These are phyloP conservation scores for Charaxes varanes DNA, from an alignment of 1,140 invertebrate genomes.

Conservation along the genomic window DNA sequence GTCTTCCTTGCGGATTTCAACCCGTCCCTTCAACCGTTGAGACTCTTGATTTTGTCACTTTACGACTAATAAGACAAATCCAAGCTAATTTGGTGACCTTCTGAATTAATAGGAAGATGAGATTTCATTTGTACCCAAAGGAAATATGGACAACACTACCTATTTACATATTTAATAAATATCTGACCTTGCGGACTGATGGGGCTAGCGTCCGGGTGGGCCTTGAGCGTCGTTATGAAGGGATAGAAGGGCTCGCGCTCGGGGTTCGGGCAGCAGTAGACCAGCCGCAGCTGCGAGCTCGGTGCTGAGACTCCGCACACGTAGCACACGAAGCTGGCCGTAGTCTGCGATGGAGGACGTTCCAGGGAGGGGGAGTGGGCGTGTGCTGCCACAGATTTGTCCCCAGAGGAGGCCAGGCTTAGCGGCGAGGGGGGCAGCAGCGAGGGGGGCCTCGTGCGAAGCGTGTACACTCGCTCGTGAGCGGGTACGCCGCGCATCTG, in stretches of 20 bases:
- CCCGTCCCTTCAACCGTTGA: too few species aligned
- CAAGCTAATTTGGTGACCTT: too few species aligned
- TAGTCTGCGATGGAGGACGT: constrained; percentile 64
- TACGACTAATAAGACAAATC: too few species aligned
- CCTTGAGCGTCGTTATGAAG: constrained; percentile 85
- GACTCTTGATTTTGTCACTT: too few species aligned
- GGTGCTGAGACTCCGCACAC: constrained; percentile 88
- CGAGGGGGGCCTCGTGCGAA: constrained; percentile 83
- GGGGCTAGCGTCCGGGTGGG: constrained; percentile 87
- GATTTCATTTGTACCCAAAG: too few species aligned
- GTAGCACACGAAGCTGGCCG: constrained; percentile 89
- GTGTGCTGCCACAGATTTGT: constrained; percentile 48
- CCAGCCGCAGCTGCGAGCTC: constrained; percentile 82
- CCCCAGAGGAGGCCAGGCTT: constrained; percentile 50
- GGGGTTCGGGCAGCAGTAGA: constrained; percentile 90
- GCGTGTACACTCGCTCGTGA: constrained; percentile 84
- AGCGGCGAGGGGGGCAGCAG: constrained; percentile 66
- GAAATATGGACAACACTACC: background rate
- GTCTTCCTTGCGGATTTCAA: too few species aligned
- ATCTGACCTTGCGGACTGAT: constrained; percentile 75
- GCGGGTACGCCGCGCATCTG: constrained; percentile 82
- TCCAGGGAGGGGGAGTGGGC: constrained; percentile 57
- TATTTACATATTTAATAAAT: background rate
- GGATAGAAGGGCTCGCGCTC: constrained; percentile 92
- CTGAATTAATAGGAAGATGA: too few species aligned